A percentile compares a stretch with the other conserved stretches of the same genome.
Evolutionary conservation across 2,888 invertebrate genomes (phyloP).

Genomic region (Diaprepes abbreviatus): DNA sequence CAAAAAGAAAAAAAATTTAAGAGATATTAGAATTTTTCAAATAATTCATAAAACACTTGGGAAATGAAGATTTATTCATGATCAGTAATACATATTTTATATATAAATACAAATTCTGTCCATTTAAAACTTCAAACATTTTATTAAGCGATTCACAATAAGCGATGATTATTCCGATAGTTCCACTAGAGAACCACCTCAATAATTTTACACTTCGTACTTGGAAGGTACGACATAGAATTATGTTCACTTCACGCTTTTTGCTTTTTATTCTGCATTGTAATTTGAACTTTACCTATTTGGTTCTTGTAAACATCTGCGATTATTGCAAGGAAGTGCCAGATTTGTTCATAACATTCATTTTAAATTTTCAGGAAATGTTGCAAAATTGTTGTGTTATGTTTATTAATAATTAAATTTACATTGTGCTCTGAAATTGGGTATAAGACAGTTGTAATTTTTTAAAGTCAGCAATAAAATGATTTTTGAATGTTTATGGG

Average conservation of each 20-base stretch:
- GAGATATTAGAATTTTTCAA: no score
- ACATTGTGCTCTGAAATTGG: background rate
- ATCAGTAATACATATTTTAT: no score
- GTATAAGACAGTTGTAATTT: no score
- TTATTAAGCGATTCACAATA: constrained; percentile 2
- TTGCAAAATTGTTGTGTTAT: background rate
- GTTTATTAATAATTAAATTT: background rate
- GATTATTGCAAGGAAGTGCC: constrained; percentile 32
- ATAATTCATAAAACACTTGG: no score
- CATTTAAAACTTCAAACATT: background rate
- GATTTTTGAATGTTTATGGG: no score
- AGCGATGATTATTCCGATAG: constrained; percentile 33
- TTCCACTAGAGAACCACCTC: constrained; percentile 31
- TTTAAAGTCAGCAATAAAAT: no score
- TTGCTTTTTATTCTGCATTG: constrained; percentile 35
- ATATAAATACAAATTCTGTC: no score
- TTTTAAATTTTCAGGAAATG: constrained; percentile 11
- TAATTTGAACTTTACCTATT: constrained; percentile 27
- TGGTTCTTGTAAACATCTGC: constrained; percentile 35
- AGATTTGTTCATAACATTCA: constrained; percentile 20
- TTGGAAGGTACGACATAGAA: constrained; percentile 30
- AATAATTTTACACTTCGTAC: constrained; percentile 35
- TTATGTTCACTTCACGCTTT: constrained; percentile 39
- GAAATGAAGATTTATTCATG: no score
- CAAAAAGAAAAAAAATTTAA: no score